Percentiles rank a stretch among this genome's conserved stretches.
These are phyloP conservation scores for Trichonephila clavata DNA, from an alignment of 1,140 invertebrate genomes.

Conservation along the genomic window DNA sequence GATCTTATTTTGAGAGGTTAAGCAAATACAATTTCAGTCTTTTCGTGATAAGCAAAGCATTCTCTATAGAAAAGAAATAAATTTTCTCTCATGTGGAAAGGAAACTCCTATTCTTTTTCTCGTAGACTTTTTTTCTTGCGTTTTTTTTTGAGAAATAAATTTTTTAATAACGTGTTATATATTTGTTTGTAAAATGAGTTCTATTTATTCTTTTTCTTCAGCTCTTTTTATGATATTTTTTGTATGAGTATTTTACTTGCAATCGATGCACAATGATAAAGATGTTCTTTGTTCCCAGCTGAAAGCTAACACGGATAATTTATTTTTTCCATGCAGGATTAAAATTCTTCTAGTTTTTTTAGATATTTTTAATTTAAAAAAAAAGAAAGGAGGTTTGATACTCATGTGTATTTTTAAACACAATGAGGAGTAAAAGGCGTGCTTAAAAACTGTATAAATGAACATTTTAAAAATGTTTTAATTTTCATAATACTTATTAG, in stretches of 20 bases:
- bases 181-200: background rate
- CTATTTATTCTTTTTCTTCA: no score
- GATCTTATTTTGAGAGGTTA: slow-evolving; percentile 43
- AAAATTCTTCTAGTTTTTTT: no score
- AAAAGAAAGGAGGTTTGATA: no score
- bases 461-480: no score
- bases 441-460: no score
- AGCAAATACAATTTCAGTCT: slow-evolving; percentile 28
- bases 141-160: background rate
- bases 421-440: no score
- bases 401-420: no score
- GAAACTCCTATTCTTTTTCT: background rate
- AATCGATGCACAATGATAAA: background rate
- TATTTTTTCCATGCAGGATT: no score
- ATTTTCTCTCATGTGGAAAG: slow-evolving; percentile 21
- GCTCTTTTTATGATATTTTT: no score
- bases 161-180: background rate
- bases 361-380: no score
- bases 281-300: background rate
- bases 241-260: background rate
- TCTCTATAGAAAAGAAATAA: background rate
- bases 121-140: background rate
- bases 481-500: no score
- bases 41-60: background rate
- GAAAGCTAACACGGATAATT: background rate